These are phyloP conservation scores for Pyrgilauda ruficollis DNA, from an alignment of 2,113 vertebrate species.

Conservation along the genomic window DNA sequence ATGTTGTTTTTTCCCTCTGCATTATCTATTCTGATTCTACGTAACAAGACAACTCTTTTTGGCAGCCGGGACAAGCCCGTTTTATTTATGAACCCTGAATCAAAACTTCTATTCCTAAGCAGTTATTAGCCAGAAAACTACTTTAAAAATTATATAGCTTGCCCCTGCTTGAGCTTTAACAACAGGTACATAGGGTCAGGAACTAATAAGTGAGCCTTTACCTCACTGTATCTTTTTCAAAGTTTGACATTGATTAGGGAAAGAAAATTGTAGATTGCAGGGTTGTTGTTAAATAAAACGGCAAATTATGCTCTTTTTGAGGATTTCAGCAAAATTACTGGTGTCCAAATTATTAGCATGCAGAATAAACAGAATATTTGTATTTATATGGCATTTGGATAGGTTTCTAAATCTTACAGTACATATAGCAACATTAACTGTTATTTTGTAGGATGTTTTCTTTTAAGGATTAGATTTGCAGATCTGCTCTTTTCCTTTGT, in stretches of 20 bases:
- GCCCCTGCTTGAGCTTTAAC: background rate
- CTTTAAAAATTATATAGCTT: background rate
- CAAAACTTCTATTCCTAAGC: background rate
- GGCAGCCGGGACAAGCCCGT: background rate
- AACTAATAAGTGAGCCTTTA: background rate
- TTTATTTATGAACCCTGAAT: background rate
- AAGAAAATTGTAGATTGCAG: background rate
- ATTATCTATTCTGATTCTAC: background rate
- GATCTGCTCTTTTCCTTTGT: background rate
- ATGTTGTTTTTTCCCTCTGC: background rate
- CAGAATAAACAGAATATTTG: background rate
- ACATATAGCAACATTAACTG: background rate
- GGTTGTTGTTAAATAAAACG: background rate
- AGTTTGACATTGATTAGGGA: background rate
- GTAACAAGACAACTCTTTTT: background rate
- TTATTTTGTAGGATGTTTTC: background rate
- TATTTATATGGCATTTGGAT: background rate
- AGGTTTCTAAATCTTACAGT: background rate
- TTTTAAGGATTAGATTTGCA: background rate
- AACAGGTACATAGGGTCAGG: background rate
- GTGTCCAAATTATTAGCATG: background rate
- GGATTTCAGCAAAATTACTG: background rate
- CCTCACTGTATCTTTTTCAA: background rate
- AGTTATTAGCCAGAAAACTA: background rate
- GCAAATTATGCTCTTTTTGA: background rate